These are phyloP conservation scores for Prosapia bicincta DNA, from an alignment of 2,888 invertebrate genomes.

Conservation along the genomic window DNA sequence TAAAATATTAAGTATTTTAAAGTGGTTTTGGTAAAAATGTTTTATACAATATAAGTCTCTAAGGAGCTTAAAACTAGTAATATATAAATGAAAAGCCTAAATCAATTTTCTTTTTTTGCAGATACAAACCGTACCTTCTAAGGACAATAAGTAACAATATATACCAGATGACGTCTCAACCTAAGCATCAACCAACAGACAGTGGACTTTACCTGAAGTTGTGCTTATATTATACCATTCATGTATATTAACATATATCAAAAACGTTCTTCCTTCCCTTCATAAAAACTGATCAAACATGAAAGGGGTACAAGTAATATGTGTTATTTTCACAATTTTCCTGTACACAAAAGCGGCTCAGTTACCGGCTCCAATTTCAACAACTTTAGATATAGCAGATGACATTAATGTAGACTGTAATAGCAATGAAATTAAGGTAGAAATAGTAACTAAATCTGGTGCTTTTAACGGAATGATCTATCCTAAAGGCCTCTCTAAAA, in stretches of 20 bases:
- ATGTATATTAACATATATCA: background rate
- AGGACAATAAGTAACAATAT: too few species aligned
- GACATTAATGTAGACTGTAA: constrained; percentile 62
- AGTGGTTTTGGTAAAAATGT: too few species aligned
- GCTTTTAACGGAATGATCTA: constrained; percentile 89
- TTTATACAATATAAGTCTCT: too few species aligned
- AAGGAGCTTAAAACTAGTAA: too few species aligned
- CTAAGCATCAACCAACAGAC: background rate
- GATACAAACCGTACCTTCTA: too few species aligned
- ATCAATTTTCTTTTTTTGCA: too few species aligned
- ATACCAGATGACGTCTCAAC: background rate
- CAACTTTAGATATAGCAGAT: constrained; percentile 49
- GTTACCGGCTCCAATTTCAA: background rate
- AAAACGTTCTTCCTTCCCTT: too few species aligned
- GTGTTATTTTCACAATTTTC: background rate
- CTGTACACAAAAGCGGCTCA: background rate
- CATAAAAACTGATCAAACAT: background rate
- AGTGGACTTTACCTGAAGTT: background rate
- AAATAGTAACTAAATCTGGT: constrained; percentile 49
- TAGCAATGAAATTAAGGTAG: constrained; percentile 60
- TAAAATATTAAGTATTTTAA: too few species aligned
- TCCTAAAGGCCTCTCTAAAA: constrained; percentile 86
- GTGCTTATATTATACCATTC: background rate
- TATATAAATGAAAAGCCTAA: too few species aligned
- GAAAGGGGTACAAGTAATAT: background rate